Evolutionary conservation across 2,888 invertebrate species (phyloP).

Genomic region (Heliconius hortense): DNA sequence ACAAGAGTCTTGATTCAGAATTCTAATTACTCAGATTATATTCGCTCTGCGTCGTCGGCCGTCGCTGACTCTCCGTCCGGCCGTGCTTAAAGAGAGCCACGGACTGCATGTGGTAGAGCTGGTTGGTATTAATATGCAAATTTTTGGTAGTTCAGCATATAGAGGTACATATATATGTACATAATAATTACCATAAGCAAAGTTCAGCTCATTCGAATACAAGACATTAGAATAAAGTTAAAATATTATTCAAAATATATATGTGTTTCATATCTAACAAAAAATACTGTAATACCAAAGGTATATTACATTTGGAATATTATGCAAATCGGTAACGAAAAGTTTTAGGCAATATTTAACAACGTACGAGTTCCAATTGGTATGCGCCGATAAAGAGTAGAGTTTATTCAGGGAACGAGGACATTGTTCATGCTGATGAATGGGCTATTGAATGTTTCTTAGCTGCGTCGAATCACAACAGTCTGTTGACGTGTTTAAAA

Average conservation of each 20-base stretch:
- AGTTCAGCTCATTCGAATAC: not conserved
- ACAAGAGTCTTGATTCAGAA: not conserved
- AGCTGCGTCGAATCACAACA: conserved; percentile 16
- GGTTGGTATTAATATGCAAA: not conserved
- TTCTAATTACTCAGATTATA: conserved; percentile 9
- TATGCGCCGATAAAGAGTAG: conserved; percentile 15
- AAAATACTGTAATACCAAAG: not conserved
- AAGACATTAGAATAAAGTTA: not conserved
- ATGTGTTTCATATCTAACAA: not conserved
- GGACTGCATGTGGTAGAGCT: not conserved
- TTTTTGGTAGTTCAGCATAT: not conserved
- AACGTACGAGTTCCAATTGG: not conserved
- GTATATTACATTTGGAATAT: not conserved
- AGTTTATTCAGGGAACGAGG: conserved; percentile 13
- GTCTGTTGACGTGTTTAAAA: not conserved
- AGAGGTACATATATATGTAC: not conserved
- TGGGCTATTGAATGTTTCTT: conserved; percentile 14
- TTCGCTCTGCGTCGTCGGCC: not conserved
- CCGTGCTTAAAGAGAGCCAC: not conserved
- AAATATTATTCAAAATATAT: not conserved
- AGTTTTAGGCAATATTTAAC: not conserved
- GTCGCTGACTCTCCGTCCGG: not conserved
- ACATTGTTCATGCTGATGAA: conserved; percentile 18
- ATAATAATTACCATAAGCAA: not conserved
- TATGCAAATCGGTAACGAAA: not conserved